Conservation (phyloP, 2,888 invertebrate species). For the Andrena haemorrhoa region DNA sequence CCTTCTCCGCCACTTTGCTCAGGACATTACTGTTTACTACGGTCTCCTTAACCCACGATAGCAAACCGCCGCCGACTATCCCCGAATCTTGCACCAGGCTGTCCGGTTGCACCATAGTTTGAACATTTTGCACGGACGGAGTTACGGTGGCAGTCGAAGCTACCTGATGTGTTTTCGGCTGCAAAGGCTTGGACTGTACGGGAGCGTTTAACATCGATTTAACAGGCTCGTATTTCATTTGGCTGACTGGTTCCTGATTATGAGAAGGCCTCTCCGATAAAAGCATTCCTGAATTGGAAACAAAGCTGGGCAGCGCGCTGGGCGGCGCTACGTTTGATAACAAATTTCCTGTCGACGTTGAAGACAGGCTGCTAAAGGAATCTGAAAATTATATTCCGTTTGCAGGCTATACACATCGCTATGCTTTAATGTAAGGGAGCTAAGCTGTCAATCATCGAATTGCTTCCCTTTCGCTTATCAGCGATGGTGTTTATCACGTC, state of each 20-base stretch:
- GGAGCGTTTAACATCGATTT: constrained; percentile 45
- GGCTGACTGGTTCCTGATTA: constrained; percentile 20
- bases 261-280: constrained; percentile 49
- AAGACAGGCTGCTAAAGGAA: constrained; percentile 84
- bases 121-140: constrained; percentile 36
- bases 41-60: constrained; percentile 90
- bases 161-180: constrained; percentile 47
- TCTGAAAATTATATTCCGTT: constrained; percentile 76
- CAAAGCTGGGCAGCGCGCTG: constrained; percentile 89
- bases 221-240: constrained; percentile 46
- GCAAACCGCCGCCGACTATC: constrained; percentile 86
- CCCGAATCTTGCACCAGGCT: constrained; percentile 56
- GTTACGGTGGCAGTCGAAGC: not conserved
- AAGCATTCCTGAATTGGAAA: constrained; percentile 84
- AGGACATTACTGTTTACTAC: constrained; percentile 88
- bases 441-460: not conserved
- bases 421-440: not conserved
- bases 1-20: constrained; percentile 90
- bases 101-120: constrained; percentile 41
- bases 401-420: not conserved
- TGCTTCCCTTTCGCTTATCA: not conserved
- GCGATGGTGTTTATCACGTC: not conserved
- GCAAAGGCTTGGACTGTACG: constrained; percentile 29
- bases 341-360: constrained; percentile 86
- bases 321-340: constrained; percentile 90